Evolutionary conservation across 2,888 invertebrate genomes (phyloP), one percentile per base, ranked within the genome.

Genomic region (Dryococelus australis): DNA sequence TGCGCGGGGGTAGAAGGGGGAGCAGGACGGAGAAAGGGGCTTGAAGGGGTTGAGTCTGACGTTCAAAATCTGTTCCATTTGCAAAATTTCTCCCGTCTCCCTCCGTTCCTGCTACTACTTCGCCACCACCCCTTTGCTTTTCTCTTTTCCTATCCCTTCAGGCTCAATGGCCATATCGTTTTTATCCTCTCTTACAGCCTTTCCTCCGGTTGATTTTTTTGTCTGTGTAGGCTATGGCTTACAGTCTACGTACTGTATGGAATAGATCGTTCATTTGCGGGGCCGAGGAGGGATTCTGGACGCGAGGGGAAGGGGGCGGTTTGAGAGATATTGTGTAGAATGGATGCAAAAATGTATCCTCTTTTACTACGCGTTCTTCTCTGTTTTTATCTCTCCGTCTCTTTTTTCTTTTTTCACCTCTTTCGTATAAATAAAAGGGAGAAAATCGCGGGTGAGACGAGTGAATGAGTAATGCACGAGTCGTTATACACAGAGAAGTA

Each of bases 21-120:
- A 81, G 80, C 81, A 85, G 85, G 87, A 53, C 26, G 84, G 86
- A 80, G 88, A 86, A 81, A 51, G 51, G 81, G 80, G 85, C 79
- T 27, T 65, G 86, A 85, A 86, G 84, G 85, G 84, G 85, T 87
- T 86, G 84, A 88, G 88, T 88, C 87, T 88, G 89, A 88, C 89
- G 89, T 89, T 88, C 88, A 85, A 89, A 89, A 89, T 89, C 89
- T 89, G 89, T 89, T 89, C 89, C 88, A 87, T 87, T 89, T 88
- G 88, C 87, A 87, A 88, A 89, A 89, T 88, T 88, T 87, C 87
- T 86, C 87, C 53, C 86, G 65, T 83, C 83, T 83, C 83, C 83
- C 83, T 83, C 83, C 83, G 28, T 83, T n/a, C 83, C 83, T 28
- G 43, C 85, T 79, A 35, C 83, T 51, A 84, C 53, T 81, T 87